These are phyloP conservation scores for Oedothorax gibbosus DNA, from an alignment of 1,140 invertebrate species.

Conservation along the genomic window DNA sequence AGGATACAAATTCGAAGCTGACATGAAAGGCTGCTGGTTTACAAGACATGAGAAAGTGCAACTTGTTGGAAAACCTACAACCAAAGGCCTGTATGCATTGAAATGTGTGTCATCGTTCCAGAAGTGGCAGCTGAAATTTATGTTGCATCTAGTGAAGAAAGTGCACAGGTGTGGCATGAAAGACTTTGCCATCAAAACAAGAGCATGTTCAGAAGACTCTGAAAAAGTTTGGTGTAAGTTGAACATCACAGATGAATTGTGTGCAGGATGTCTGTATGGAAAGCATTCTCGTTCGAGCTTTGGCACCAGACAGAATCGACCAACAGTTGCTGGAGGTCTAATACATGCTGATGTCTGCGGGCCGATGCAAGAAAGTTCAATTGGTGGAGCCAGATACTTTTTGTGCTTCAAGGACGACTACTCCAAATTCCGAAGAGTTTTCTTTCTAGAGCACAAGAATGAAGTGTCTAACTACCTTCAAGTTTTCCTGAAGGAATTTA, in stretches of 20 bases:
- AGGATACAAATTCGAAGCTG: not conserved
- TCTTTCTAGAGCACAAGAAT: not conserved
- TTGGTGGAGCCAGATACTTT: not conserved
- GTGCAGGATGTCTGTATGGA: not conserved
- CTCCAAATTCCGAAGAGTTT: not conserved
- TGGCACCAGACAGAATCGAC: not conserved
- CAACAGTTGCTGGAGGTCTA: not conserved
- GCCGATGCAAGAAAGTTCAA: not conserved
- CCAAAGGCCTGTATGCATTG: not conserved
- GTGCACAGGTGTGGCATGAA: not conserved
- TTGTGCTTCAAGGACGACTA: not conserved
- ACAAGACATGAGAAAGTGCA: not conserved
- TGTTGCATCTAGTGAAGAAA: not conserved
- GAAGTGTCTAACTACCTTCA: not conserved
- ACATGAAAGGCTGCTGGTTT: not conserved
- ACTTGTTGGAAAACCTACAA: not conserved
- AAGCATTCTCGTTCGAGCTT: not conserved
- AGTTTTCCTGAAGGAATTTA: not conserved
- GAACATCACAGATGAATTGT: not conserved
- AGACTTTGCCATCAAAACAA: conserved; percentile 9
- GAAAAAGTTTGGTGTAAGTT: conserved; percentile 6
- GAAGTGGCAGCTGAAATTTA: not conserved
- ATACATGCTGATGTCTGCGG: not conserved
- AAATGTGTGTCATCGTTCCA: not conserved
- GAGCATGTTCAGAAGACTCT: conserved; percentile 1